phyloP scores from a whole-genome alignment of 2,113 vertebrate species.

The Phycodurus eques region DNA sequence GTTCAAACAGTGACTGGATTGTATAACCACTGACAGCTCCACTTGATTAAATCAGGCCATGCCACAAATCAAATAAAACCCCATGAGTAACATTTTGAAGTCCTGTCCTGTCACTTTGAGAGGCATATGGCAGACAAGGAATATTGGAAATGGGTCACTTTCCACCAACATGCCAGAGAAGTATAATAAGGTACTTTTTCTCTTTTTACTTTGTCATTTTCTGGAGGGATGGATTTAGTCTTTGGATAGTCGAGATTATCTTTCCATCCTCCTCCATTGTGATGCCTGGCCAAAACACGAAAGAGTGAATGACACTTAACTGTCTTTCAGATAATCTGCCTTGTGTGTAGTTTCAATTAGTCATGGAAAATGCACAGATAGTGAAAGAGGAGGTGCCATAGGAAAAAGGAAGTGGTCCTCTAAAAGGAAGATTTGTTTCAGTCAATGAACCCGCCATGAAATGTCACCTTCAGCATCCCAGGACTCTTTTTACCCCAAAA shows the following conservation, averaged over 20 bases:
- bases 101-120: conserved; percentile 14
- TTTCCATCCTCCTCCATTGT: conserved; percentile 15
- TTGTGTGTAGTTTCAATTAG: conserved; percentile 38
- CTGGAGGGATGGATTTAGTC: conserved; percentile 32
- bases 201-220: background rate
- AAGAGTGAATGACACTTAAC: conserved; percentile 43
- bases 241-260: conserved; percentile 38
- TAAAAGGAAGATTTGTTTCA: conserved; percentile 5
- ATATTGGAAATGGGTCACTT: conserved; percentile 43
- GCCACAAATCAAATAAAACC: conserved; percentile 61
- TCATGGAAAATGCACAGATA: conserved; percentile 7
- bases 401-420: conserved; percentile 20
- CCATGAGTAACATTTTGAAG: conserved; percentile 48
- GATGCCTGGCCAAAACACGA: conserved; percentile 30
- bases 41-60: conserved; percentile 62
- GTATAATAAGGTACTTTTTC: conserved; percentile 2
- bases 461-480: conserved; percentile 5
- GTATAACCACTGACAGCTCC: conserved; percentile 51
- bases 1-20: conserved; percentile 52
- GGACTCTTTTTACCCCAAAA: conserved; percentile 29
- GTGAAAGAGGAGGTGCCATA: conserved; percentile 3
- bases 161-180: background rate
- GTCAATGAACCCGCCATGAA: conserved; percentile 9
- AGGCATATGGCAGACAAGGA: conserved; percentile 13
- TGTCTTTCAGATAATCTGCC: conserved; percentile 31